These are phyloP conservation scores for Callipepla californica DNA, from an alignment of 2,113 vertebrate species.

Conservation along the genomic window DNA sequence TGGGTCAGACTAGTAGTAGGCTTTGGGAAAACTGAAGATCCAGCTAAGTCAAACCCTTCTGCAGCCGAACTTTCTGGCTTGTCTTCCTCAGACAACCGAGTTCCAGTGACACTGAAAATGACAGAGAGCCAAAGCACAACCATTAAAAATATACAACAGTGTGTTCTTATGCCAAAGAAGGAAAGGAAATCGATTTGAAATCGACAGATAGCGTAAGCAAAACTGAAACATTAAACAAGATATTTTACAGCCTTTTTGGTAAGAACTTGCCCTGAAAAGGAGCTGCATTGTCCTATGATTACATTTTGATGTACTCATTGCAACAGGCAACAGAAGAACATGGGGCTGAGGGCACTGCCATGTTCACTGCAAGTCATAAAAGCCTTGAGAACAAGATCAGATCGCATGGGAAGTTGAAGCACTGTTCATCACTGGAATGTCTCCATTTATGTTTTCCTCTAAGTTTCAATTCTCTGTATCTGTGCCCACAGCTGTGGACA, in stretches of 20 bases:
- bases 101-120: conserved; percentile 76
- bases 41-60: conserved; percentile 77
- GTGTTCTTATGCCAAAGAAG: background rate
- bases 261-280: background rate
- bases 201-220: background rate
- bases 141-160: conserved; percentile 23
- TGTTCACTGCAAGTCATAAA: background rate
- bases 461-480: background rate
- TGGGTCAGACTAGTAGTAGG: conserved; percentile 71
- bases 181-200: conserved; percentile 25
- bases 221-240: background rate
- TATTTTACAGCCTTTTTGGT: background rate
- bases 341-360: too few species aligned
- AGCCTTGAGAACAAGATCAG: background rate
- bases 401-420: fast-evolving
- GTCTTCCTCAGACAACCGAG: conserved; percentile 77
- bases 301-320: background rate
- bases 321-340: background rate
- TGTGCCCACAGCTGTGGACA: background rate
- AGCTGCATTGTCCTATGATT: background rate
- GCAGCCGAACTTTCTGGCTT: conserved; percentile 81
- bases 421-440: background rate
- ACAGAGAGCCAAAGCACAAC: conserved; percentile 21
- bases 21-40: conserved; percentile 76
- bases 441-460: background rate